A percentile compares a stretch with the other conserved stretches of the same genome.
These are phyloP conservation scores for Cossypha polioptera DNA, from an alignment of 2,797 vertebrate genomes.

Conservation along the genomic window DNA sequence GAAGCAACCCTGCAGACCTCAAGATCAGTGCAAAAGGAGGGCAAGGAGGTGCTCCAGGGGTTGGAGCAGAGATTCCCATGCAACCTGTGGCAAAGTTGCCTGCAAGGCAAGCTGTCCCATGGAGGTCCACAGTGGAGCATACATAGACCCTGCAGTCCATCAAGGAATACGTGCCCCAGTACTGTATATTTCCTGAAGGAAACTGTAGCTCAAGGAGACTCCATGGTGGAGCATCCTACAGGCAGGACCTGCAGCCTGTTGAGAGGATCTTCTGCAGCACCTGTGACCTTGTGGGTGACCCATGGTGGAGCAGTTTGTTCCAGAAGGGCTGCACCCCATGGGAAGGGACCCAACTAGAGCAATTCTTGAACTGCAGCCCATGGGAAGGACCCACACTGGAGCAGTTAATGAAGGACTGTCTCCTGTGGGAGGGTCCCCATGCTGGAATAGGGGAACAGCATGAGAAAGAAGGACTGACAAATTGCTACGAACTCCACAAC, in stretches of 20 bases:
- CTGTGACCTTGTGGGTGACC: not conserved
- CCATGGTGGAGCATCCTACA: not conserved
- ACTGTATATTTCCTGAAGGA: not conserved
- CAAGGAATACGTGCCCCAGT: fast-evolving
- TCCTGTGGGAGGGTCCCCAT: fast-evolving
- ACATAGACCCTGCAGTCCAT: fast-evolving
- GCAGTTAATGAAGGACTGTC: not conserved
- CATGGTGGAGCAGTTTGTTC: not conserved
- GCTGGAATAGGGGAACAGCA: not conserved
- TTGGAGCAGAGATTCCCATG: not conserved
- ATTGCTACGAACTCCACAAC: not conserved
- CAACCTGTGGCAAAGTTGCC: not conserved
- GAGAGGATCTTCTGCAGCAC: not conserved
- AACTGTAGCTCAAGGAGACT: not conserved
- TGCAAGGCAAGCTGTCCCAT: not conserved
- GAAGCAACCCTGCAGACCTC: not conserved
- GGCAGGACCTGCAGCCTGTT: not conserved
- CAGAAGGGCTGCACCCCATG: not conserved
- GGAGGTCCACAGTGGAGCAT: not conserved
- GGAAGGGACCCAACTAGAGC: not conserved
- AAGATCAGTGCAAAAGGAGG: not conserved
- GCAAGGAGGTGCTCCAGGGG: fast-evolving
- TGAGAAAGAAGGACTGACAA: not conserved
- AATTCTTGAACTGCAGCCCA: not conserved
- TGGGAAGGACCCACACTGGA: not conserved